Evolutionary conservation across 2,888 invertebrate genomes (phyloP), one percentile per base, ranked within the genome.

Genomic region (Sceliomorpha sp.): DNA sequence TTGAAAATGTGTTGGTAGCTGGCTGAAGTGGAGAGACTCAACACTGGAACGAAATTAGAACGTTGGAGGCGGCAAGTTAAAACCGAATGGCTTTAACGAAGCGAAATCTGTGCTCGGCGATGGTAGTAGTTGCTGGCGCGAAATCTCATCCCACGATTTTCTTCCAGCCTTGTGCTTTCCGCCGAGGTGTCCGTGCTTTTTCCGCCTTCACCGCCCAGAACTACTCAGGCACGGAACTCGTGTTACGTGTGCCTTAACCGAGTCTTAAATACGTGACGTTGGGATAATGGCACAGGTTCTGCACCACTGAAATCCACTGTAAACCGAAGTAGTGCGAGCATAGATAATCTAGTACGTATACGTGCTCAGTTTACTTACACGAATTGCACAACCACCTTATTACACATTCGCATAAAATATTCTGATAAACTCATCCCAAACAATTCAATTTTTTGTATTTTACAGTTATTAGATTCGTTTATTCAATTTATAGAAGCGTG

Each of bases 201-300:
- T 50, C 51, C 59, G 51, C 37, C 40, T 29, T 48, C 39, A 47
- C 24, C 37, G 50, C 31, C 31, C 20, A 62, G 40, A 63, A 53
- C 58, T 31, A 51, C 60, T 63, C 64, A 55, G 47, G 60, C 64
- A 62, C 67, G 47, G 56, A 68, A 48, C 58, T 47, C 39, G 51
- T 55, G 69, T 73, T 81, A 82, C 82, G 83, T 80, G 83, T 79
- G 80, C 81, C 78, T 80, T 80, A 82, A 81, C 81, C 80, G 78
- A 77, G 79, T 80, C 83, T 83, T 83, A 82, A 85, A 84, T 86
- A 86, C 86, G 84, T 84, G 85, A 86, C 82, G 77, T 72, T 47
- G 24, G 76, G 73, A 79, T 81, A 78, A 82, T 81, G 72, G 78
- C 72, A 62, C 72, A 75, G 78, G 78, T 80, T 78, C 73, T 72